Evolutionary conservation across 2,797 vertebrate genomes (phyloP).

Genomic region (Pristis pectinata): DNA sequence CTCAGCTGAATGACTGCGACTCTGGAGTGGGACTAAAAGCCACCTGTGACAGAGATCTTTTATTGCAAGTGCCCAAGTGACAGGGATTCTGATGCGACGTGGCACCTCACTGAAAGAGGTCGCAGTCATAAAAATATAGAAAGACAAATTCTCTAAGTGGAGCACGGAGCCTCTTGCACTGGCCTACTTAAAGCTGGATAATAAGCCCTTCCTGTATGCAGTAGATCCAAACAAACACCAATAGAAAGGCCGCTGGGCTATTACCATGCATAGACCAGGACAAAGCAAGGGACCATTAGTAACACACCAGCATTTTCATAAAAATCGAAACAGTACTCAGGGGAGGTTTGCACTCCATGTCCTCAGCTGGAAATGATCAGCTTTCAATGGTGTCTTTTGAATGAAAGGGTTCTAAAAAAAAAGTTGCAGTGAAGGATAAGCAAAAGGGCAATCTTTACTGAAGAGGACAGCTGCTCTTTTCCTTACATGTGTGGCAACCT

Average conservation of each 20-base stretch:
- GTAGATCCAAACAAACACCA: not conserved
- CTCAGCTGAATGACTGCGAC: not conserved
- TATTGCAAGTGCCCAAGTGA: not conserved
- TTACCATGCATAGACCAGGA: not conserved
- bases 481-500: not conserved
- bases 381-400: not conserved
- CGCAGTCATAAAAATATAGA: not conserved
- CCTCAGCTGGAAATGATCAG: not conserved
- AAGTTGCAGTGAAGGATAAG: not conserved
- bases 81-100: not conserved
- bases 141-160: not conserved
- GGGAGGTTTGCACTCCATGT: not conserved
- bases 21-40: not conserved
- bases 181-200: not conserved
- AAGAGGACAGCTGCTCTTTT: not conserved
- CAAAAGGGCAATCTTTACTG: not conserved
- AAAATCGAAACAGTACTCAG: not conserved
- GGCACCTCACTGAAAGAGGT: not conserved
- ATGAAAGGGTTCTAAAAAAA: not conserved
- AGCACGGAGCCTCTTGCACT: not conserved
- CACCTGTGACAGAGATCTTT: not conserved
- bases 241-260: not conserved
- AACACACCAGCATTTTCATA: conserved; percentile 12
- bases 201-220: not conserved
- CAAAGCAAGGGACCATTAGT: not conserved